A percentile compares a stretch with the other conserved stretches of the same genome.
Evolutionary conservation across 2,113 vertebrate species (phyloP).

Genomic region (Philantomba maxwellii): DNA sequence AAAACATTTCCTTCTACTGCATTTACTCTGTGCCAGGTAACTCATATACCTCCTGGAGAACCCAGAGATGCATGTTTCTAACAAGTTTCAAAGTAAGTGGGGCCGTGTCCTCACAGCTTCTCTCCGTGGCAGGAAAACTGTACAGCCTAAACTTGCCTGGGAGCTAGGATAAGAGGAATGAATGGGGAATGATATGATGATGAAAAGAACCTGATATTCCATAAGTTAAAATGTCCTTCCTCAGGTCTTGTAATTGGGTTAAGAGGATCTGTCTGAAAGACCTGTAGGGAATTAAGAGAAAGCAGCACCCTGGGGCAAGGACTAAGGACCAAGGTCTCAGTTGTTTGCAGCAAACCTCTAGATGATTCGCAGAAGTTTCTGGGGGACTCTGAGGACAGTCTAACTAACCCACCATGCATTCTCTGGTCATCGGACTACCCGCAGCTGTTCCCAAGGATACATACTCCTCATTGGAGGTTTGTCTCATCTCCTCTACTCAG

Average conservation of each 20-base stretch:
- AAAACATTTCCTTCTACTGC: not conserved
- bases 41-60: not conserved
- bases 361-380: not conserved
- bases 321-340: not conserved
- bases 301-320: not conserved
- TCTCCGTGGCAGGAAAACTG: not conserved
- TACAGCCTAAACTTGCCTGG: not conserved
- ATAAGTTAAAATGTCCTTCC: not conserved
- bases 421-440: not conserved
- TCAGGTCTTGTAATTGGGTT: not conserved
- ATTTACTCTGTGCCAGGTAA: not conserved
- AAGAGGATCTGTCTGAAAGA: constrained; percentile 1
- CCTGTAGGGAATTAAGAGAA: not conserved
- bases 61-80: not conserved
- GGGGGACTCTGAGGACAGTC: not conserved
- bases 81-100: not conserved
- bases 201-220: not conserved
- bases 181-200: not conserved
- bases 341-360: not conserved
- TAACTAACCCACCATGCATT: not conserved
- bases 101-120: accelerated
- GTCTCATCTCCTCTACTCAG: not conserved
- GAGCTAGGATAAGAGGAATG: not conserved
- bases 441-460: not conserved
- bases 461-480: not conserved